Conservation (phyloP, 2,888 invertebrate species). For the Tetropium fuscum region DNA sequence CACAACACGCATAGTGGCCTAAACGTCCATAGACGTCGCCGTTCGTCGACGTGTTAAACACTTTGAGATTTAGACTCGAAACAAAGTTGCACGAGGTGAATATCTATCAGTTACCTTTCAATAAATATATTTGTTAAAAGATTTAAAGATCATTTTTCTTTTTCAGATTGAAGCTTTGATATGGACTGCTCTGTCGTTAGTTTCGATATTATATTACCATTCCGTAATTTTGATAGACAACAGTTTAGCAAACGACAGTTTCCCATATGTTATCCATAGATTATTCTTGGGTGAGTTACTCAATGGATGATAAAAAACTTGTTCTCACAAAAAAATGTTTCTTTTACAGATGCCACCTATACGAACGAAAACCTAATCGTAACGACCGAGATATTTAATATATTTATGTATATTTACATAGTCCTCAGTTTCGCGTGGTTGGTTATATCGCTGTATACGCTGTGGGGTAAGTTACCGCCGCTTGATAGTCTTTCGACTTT, state of each 20-base stretch:
- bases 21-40: too few relatives aligned
- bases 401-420: slow-evolving; percentile 31
- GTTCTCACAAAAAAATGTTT: neutral
- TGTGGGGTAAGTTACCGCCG: slow-evolving; percentile 43
- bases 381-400: slow-evolving; percentile 23
- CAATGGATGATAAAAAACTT: neutral
- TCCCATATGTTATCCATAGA: slow-evolving; percentile 18
- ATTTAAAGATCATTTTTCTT: neutral
- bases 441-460: slow-evolving; percentile 17
- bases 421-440: slow-evolving; percentile 31
- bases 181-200: slow-evolving; percentile 30
- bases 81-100: too few relatives aligned
- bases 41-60: too few relatives aligned
- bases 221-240: slow-evolving; percentile 20
- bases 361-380: slow-evolving; percentile 12
- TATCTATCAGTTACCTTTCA: too few relatives aligned
- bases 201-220: slow-evolving; percentile 33
- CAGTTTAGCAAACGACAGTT: slow-evolving; percentile 2
- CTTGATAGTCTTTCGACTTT: too few relatives aligned
- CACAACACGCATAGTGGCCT: too few relatives aligned
- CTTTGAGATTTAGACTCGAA: too few relatives aligned
- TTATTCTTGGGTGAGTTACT: slow-evolving; percentile 30
- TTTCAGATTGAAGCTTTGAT: slow-evolving; percentile 34
- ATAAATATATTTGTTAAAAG: neutral
- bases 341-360: slow-evolving; percentile 16